Conservation (phyloP, 2,888 invertebrate genomes). For the Mycalesis mineus region DNA sequence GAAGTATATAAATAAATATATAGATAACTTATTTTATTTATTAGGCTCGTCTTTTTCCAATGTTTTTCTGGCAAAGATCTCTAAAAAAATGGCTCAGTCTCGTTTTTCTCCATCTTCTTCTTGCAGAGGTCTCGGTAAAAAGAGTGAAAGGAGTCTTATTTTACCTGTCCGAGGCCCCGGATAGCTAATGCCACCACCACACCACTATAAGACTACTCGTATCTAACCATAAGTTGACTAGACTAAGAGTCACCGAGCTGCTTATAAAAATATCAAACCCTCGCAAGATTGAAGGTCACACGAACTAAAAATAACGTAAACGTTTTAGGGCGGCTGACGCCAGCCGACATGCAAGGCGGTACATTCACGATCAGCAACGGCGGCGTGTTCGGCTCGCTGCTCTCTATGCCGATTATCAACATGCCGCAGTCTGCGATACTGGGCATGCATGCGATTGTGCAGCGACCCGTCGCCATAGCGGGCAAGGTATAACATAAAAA, state of each 20-base stretch:
- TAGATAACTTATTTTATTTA: no score
- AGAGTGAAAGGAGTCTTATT: no score
- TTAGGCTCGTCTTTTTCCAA: no score
- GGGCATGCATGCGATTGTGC: slow-evolving; percentile 98
- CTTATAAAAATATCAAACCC: background rate
- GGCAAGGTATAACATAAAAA: slow-evolving; percentile 84
- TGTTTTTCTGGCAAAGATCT: no score
- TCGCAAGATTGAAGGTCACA: slow-evolving; percentile 1
- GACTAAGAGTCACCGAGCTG: background rate
- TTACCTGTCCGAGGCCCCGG: no score
- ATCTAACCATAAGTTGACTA: background rate
- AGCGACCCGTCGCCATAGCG: slow-evolving; percentile 93
- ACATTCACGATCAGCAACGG: slow-evolving; percentile 99
- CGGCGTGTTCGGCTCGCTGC: slow-evolving; percentile 97
- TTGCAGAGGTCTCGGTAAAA: no score
- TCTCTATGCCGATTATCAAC: slow-evolving; percentile 99
- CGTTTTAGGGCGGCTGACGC: slow-evolving; percentile 81
- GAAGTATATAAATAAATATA: no score
- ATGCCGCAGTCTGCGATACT: slow-evolving; percentile 98
- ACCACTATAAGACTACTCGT: no score
- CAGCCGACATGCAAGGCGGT: slow-evolving; percentile 99
- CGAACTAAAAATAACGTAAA: no score
- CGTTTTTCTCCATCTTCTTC: no score
- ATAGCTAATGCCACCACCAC: no score
- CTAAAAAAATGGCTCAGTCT: no score